These are phyloP conservation scores for Bedellia somnulentella DNA, from an alignment of 2,888 invertebrate species.

Conservation along the genomic window DNA sequence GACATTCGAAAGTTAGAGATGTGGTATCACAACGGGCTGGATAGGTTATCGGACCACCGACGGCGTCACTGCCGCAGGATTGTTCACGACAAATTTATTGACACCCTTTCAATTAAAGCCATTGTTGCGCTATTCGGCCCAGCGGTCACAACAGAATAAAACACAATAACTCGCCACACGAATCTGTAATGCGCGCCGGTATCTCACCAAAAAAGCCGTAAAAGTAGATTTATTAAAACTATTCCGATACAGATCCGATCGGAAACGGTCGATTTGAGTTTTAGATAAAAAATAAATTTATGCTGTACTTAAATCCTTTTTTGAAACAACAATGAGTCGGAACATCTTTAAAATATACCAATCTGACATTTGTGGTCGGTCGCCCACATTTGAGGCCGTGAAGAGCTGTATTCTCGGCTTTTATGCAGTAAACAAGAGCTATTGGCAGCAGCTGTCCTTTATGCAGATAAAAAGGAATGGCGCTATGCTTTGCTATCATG, in stretches of 20 bases:
- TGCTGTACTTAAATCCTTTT: conserved; percentile 43
- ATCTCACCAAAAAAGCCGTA: conserved; percentile 44
- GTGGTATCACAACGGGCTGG: no score
- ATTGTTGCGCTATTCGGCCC: conserved; percentile 46
- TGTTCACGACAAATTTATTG: conserved; percentile 52
- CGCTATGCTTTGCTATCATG: conserved; percentile 47
- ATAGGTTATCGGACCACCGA: conserved; percentile 54
- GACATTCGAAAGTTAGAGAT: no score
- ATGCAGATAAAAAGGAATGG: conserved; percentile 46
- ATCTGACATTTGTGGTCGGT: conserved; percentile 24
- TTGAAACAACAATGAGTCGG: conserved; percentile 57
- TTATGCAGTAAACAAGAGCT: no score
- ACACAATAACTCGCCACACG: conserved; percentile 54
- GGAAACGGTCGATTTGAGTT: conserved; percentile 60
- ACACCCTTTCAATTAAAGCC: conserved; percentile 60
- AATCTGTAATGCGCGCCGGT: conserved; percentile 42
- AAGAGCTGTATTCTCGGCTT: no score
- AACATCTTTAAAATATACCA: conserved; percentile 56
- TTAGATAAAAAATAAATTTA: conserved; percentile 60
- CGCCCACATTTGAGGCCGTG: conserved; percentile 52
- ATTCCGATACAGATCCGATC: conserved; percentile 61
- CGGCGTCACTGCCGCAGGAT: conserved; percentile 27
- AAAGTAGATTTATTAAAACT: conserved; percentile 63
- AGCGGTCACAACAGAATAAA: conserved; percentile 51
- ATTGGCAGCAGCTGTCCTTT: conserved; percentile 26